A percentile compares a stretch with the other conserved stretches of the same genome.
Conservation (phyloP, 2,888 invertebrate genomes). For the Cremastinae sp. region DNA sequence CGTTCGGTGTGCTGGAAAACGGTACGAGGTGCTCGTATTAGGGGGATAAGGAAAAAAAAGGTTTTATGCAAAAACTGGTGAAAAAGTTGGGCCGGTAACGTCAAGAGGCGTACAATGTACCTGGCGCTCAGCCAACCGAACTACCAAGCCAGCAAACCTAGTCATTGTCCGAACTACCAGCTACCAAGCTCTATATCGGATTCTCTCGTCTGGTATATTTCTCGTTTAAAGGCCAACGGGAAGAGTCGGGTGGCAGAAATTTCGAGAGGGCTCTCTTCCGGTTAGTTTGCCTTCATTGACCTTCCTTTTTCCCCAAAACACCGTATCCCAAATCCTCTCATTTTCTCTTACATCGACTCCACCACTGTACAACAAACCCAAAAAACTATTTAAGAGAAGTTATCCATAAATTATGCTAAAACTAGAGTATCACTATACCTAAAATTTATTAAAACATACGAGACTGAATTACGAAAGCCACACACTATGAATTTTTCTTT, state of each 20-base stretch:
- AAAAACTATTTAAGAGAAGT: too few relatives aligned
- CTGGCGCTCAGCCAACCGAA: slow-evolving; percentile 72
- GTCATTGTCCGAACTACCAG: slow-evolving; percentile 72
- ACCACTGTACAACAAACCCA: too few relatives aligned
- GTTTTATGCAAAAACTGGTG: slow-evolving; percentile 13
- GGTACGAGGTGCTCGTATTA: slow-evolving; percentile 41
- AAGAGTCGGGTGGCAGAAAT: slow-evolving; percentile 64
- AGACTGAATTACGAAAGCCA: too few relatives aligned
- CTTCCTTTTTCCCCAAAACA: slow-evolving; percentile 6
- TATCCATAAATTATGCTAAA: too few relatives aligned
- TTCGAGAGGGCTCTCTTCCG: slow-evolving; percentile 54
- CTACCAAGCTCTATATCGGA: slow-evolving; percentile 67
- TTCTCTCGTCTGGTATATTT: slow-evolving; percentile 60
- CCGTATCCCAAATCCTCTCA: slow-evolving; percentile 21
- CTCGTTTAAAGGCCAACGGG: slow-evolving; percentile 63
- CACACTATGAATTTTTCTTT: slow-evolving; percentile 41
- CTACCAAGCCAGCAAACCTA: slow-evolving; percentile 73
- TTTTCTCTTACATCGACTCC: slow-evolving; percentile 23
- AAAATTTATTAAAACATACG: too few relatives aligned
- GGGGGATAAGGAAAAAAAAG: slow-evolving; percentile 27
- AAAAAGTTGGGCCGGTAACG: slow-evolving; percentile 70
- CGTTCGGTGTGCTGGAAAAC: slow-evolving; percentile 1
- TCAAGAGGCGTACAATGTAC: slow-evolving; percentile 72
- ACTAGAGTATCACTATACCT: too few relatives aligned
- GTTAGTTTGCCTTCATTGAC: slow-evolving; percentile 31